Evolutionary conservation across 2,797 vertebrate genomes (phyloP).

Genomic region (Myotis daubentonii): DNA sequence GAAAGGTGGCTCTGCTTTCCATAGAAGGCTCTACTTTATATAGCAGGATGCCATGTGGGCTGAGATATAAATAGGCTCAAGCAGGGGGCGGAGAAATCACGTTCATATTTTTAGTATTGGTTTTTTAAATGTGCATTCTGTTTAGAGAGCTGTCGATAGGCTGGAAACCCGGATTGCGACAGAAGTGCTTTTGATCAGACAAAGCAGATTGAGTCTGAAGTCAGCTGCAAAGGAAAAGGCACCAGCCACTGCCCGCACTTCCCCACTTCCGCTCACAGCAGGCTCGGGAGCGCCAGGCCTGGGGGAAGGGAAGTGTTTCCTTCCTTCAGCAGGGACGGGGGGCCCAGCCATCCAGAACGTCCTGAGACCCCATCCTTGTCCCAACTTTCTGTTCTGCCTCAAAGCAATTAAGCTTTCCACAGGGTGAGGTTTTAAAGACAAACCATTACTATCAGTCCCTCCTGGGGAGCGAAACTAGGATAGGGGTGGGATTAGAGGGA

Average conservation of each 20-base stretch:
- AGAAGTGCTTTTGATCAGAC: conserved; percentile 53
- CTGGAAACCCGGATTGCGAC: conserved; percentile 49
- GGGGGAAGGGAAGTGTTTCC: neutral
- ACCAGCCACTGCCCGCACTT: neutral
- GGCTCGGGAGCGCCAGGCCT: neutral
- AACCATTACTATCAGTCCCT: neutral
- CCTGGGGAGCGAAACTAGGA: neutral
- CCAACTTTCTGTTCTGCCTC: neutral
- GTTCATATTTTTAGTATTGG: conserved; percentile 72
- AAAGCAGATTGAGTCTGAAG: neutral
- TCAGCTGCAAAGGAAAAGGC: neutral
- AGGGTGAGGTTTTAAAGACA: neutral
- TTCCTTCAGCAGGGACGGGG: neutral
- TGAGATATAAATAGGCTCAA: conserved; percentile 74
- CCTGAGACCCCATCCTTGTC: neutral
- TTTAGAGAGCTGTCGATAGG: conserved; percentile 66
- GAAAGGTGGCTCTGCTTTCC: conserved; percentile 66
- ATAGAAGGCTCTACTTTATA: conserved; percentile 45
- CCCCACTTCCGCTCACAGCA: neutral
- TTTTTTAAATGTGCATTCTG: conserved; percentile 65
- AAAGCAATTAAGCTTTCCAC: neutral
- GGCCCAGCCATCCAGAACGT: neutral
- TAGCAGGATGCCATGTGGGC: neutral
- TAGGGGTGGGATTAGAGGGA: neutral
- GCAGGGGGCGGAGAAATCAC: conserved; percentile 61